Conservation (phyloP, 1,140 invertebrate genomes). For the Heliconius hewitsoni region DNA sequence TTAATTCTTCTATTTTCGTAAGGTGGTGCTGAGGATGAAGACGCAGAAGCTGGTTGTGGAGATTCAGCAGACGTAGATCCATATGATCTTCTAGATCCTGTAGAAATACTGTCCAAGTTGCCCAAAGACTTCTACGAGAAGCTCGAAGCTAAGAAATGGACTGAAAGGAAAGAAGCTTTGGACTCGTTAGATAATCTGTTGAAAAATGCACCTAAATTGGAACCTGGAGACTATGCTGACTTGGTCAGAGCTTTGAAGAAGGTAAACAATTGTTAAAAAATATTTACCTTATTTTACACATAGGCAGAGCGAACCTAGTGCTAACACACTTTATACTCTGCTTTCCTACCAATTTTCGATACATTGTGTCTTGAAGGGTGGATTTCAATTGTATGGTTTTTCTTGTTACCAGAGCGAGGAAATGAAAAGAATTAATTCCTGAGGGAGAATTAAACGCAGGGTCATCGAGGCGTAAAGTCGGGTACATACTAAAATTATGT, state of each 20-base stretch:
- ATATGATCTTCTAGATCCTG: slow-evolving; percentile 94
- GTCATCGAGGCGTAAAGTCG: no score
- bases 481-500: no score
- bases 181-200: slow-evolving; percentile 90
- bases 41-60: slow-evolving; percentile 82
- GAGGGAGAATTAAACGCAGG: no score
- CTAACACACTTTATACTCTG: no score
- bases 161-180: slow-evolving; percentile 95
- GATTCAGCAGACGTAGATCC: slow-evolving; percentile 91
- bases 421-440: no score
- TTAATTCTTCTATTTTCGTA: not conserved
- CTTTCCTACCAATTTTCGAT: no score
- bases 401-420: no score
- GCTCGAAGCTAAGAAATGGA: slow-evolving; percentile 98
- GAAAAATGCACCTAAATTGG: slow-evolving; percentile 91
- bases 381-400: no score
- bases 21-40: slow-evolving; percentile 79
- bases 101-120: slow-evolving; percentile 95
- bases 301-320: no score
- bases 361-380: no score
- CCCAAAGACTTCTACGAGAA: slow-evolving; percentile 98
- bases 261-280: slow-evolving; percentile 76
- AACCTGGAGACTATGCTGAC: slow-evolving; percentile 96
- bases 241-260: slow-evolving; percentile 94
- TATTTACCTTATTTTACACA: not conserved